Base-by-base conservation (phyloP, 2,797 vertebrate species). In the Cetoscarus ocellatus region DNA sequence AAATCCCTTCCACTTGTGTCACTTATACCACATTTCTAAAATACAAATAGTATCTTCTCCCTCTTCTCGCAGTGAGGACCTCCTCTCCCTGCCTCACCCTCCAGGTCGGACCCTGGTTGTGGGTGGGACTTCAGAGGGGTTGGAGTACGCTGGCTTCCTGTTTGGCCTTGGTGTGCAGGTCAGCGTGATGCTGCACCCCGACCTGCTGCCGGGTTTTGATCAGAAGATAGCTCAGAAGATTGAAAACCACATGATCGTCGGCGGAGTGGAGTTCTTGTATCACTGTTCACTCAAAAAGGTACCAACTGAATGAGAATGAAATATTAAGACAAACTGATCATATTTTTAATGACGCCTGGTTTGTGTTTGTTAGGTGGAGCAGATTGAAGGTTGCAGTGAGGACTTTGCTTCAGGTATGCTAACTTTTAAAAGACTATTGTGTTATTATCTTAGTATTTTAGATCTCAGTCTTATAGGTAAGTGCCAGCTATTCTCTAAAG, bases 121-220 rank as follows among this genome's bases (percentile, higher is more conserved):
- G 5, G 95, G 96, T 7, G 93, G 94, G 18, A 94, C 95, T 13
- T 94, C 95, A 0, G 96, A 95, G 7, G 96, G 95, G 35, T 79
- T 96, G 79, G 95, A 96, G 80, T 95, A 92, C 48, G 95, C 95
- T 8, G 95, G 94, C 12, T 95, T 97, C 89, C 94, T 96, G 75
- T 87, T 85, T 2, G 95, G 95, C 8, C 91, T 96, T 38, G 94
- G 95, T 2, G 76, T 95, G 66, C 92, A 93, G 27, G 95, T 96
- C 61, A 94, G 93, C 9, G 88, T 97, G 17, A 93, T 96, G 94
- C 93, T 92, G 44, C 94, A 93, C 35, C 95, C 95, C 54, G 94
- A 94, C 53, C 90, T 95, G 3, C 91, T 96, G 9, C 87, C 91
- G 78, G 95, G 94, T 57, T 95, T 95, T 74, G 95, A 96, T 82